Conservation (phyloP, 2,797 vertebrate species). For the Mormyrus proboscirostris region DNA sequence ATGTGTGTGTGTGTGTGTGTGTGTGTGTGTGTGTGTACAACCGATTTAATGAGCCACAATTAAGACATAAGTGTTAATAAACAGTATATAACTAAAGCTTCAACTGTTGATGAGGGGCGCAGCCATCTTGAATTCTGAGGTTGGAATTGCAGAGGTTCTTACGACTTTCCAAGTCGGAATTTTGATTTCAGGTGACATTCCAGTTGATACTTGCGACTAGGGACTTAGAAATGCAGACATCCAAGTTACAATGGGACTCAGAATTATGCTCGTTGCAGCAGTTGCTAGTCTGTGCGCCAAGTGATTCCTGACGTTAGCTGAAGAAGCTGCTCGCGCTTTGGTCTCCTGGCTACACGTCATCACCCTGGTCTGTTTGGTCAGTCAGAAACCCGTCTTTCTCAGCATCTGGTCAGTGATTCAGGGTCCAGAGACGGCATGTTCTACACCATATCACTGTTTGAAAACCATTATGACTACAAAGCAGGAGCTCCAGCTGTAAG, state of each 20-base stretch:
- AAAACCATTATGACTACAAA: neutral
- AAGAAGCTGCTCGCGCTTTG: neutral
- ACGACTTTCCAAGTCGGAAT: neutral
- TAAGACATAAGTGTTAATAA: neutral
- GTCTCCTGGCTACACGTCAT: neutral
- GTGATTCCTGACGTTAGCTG: neutral
- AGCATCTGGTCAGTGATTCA: neutral
- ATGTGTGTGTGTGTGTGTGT: neutral
- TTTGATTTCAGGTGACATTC: neutral
- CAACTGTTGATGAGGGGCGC: neutral
- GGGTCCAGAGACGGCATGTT: neutral
- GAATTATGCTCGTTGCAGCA: neutral
- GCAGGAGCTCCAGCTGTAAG: neutral
- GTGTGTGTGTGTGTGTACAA: neutral
- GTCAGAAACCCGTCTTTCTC: neutral
- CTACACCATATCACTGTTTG: neutral
- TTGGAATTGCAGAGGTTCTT: neutral
- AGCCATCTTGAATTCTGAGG: neutral
- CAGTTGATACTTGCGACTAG: neutral
- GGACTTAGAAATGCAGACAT: neutral
- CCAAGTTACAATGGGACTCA: neutral
- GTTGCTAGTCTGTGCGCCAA: neutral
- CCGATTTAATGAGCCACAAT: neutral
- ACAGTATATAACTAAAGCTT: neutral
- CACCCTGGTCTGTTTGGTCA: neutral